A percentile compares a stretch with the other conserved stretches of the same genome.
phyloP scores from a whole-genome alignment of 2,113 vertebrate genomes.

The Ictidomys tridecemlineatus region DNA sequence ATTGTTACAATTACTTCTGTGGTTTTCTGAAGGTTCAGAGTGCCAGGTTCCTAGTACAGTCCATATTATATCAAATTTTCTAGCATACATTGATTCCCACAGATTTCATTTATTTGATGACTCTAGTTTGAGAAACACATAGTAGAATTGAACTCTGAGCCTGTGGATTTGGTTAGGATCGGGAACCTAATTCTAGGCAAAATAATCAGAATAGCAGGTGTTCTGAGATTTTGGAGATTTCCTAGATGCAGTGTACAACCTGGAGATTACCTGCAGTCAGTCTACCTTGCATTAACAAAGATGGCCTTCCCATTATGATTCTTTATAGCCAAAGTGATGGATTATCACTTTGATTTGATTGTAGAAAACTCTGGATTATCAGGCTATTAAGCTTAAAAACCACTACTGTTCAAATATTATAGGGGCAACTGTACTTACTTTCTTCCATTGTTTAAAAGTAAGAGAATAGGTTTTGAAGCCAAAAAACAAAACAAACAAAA shows the following conservation, averaged over 20 bases:
- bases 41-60: neutral
- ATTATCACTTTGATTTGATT: neutral
- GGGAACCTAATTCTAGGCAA: neutral
- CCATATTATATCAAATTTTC: neutral
- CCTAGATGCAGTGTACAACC: neutral
- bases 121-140: neutral
- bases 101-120: neutral
- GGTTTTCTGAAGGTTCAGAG: neutral
- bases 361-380: constrained; percentile 6
- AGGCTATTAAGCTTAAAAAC: constrained; percentile 22
- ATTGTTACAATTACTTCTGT: neutral
- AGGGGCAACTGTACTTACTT: neutral
- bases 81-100: neutral
- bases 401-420: neutral
- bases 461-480: constrained; percentile 16
- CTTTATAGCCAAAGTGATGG: neutral
- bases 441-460: neutral
- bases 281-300: constrained; percentile 3
- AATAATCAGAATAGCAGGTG: neutral
- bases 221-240: neutral
- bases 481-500: neutral
- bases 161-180: neutral
- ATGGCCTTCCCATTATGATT: neutral
- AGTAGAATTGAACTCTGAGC: neutral
- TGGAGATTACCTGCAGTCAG: neutral